Percentiles rank a stretch among this genome's conserved stretches.
phyloP scores from a whole-genome alignment of 1,140 invertebrate genomes.

The Saccostrea cuccullata region DNA sequence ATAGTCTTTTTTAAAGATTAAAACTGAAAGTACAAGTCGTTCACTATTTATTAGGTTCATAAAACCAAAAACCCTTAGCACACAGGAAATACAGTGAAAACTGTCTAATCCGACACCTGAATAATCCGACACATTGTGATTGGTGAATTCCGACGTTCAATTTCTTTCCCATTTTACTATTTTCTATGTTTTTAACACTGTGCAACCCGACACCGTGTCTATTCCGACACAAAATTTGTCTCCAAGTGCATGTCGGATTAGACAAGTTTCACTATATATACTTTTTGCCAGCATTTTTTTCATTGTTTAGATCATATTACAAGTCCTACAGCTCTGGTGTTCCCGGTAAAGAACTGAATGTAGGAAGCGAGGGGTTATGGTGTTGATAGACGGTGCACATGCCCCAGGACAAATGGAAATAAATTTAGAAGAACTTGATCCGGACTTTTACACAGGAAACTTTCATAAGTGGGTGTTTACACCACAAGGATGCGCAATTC shows the following conservation, averaged over 20 bases:
- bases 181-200: no score
- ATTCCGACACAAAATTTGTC: no score
- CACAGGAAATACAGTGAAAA: background rate
- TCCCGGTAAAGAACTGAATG: constrained; percentile 65
- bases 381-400: constrained; percentile 70
- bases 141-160: no score
- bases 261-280: no score
- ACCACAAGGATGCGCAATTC: constrained; percentile 63
- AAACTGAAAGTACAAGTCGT: no score
- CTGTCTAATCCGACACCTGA: no score
- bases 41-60: no score
- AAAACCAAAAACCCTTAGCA: background rate
- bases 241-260: no score
- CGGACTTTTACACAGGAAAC: constrained; percentile 67
- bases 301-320: constrained; percentile 63
- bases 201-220: no score
- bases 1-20: no score
- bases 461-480: constrained; percentile 68
- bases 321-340: constrained; percentile 57
- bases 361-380: constrained; percentile 58
- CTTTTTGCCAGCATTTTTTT: background rate
- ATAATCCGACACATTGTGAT: no score
- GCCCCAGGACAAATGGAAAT: constrained; percentile 63
- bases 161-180: no score
- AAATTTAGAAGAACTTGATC: constrained; percentile 63